Evolutionary conservation across 1,140 invertebrate genomes (phyloP).

Genomic region (Oreohelix idahoensis): DNA sequence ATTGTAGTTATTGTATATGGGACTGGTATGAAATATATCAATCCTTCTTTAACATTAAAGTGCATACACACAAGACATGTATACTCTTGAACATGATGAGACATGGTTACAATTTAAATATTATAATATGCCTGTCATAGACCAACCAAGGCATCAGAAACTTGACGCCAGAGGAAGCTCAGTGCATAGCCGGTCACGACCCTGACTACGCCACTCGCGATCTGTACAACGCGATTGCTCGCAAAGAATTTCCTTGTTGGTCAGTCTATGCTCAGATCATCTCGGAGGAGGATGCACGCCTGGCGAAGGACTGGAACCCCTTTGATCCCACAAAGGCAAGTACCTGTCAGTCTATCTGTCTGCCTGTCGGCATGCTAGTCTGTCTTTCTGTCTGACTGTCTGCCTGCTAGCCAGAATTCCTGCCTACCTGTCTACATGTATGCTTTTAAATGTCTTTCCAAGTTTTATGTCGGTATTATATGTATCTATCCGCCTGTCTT

Average conservation of each 20-base stretch:
- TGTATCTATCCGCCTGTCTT: too few species aligned
- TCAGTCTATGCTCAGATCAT: conserved; percentile 76
- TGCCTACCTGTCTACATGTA: too few species aligned
- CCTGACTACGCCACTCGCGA: conserved; percentile 92
- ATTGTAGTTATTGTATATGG: too few species aligned
- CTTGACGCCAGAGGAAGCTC: conserved; percentile 82
- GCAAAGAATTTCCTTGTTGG: conserved; percentile 88
- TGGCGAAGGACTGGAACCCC: conserved; percentile 66
- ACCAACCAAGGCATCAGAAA: conserved; percentile 93
- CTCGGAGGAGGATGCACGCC: conserved; percentile 76
- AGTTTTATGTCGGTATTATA: too few species aligned
- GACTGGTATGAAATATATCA: too few species aligned
- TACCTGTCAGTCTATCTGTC: background rate
- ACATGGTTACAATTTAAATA: too few species aligned
- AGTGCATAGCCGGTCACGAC: conserved; percentile 81
- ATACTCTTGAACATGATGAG: too few species aligned
- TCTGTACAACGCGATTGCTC: conserved; percentile 90
- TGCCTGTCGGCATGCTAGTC: background rate
- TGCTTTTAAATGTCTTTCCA: too few species aligned
- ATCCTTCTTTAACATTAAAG: too few species aligned
- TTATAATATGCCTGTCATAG: conserved; percentile 66
- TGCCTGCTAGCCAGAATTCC: too few species aligned
- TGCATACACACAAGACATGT: too few species aligned
- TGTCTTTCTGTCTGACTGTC: background rate
- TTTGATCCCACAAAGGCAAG: conserved; percentile 72